These are phyloP conservation scores for Rhabdornis inornatus DNA, from an alignment of 2,113 vertebrate species.

Conservation along the genomic window DNA sequence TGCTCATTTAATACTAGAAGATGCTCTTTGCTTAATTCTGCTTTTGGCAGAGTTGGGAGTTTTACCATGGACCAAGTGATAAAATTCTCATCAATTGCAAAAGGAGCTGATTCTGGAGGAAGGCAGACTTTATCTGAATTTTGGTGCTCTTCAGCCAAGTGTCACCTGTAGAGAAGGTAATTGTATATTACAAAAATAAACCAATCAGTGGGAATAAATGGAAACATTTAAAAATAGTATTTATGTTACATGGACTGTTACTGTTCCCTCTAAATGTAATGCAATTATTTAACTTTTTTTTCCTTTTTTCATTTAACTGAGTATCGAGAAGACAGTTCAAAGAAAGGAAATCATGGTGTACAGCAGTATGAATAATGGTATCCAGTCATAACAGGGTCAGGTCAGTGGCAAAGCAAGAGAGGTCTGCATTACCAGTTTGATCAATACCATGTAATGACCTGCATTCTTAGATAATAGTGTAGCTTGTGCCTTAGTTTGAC, in stretches of 20 bases:
- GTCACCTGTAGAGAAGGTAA: slow-evolving; percentile 34
- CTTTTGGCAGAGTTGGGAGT: background rate
- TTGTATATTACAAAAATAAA: background rate
- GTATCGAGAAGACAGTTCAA: background rate
- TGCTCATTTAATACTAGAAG: background rate
- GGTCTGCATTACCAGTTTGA: background rate
- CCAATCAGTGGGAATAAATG: slow-evolving; percentile 4
- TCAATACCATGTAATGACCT: background rate
- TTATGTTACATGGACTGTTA: background rate
- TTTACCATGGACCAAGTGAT: background rate
- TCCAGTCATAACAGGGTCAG: background rate
- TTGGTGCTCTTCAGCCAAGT: slow-evolving; percentile 12
- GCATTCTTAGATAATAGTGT: background rate
- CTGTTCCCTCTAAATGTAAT: background rate
- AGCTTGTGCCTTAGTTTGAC: slow-evolving; percentile 35
- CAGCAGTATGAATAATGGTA: slow-evolving; percentile 8
- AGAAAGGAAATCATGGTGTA: background rate
- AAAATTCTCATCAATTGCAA: background rate
- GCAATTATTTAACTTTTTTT: background rate
- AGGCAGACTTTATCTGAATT: background rate
- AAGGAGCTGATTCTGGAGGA: background rate
- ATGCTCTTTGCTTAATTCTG: background rate
- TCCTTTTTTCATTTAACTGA: background rate
- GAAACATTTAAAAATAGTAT: background rate
- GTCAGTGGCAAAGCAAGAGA: background rate